phyloP scores from a whole-genome alignment of 2,797 vertebrate genomes.

The Brachymystax lenok region DNA sequence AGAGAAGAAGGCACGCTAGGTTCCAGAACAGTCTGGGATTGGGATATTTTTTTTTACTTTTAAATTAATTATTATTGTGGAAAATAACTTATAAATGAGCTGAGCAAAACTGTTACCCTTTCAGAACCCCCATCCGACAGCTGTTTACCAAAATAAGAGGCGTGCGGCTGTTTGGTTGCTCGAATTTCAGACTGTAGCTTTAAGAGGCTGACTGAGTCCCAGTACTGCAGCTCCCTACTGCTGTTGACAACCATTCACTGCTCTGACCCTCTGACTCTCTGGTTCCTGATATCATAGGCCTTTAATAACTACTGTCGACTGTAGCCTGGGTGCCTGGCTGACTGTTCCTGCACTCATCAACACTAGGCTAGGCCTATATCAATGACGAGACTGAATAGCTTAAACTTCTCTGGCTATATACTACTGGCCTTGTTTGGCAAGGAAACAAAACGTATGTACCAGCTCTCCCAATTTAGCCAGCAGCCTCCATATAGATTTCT shows the following conservation, averaged over 20 bases:
- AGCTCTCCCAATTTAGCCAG: conserved; percentile 29
- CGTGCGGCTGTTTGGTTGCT: not conserved
- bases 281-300: conserved; percentile 5
- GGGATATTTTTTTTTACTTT: too few relatives aligned
- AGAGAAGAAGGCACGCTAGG: conserved; percentile 19
- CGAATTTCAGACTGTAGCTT: not conserved
- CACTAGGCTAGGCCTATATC: not conserved
- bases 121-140: not conserved
- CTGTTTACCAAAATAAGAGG: not conserved
- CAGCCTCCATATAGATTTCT: conserved; percentile 39
- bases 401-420: not conserved
- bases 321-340: not conserved
- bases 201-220: conserved; percentile 33
- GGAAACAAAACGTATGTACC: conserved; percentile 30
- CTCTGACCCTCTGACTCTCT: conserved; percentile 6
- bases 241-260: conserved; percentile 15
- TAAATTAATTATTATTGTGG: too few relatives aligned
- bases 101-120: too few relatives aligned
- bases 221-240: conserved; percentile 6
- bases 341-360: not conserved
- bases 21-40: too few relatives aligned
- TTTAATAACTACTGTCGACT: conserved; percentile 4
- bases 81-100: too few relatives aligned
- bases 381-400: not conserved
- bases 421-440: not conserved